phyloP scores from a whole-genome alignment of 2,888 invertebrate genomes.

The Eupithecia exiguata region DNA sequence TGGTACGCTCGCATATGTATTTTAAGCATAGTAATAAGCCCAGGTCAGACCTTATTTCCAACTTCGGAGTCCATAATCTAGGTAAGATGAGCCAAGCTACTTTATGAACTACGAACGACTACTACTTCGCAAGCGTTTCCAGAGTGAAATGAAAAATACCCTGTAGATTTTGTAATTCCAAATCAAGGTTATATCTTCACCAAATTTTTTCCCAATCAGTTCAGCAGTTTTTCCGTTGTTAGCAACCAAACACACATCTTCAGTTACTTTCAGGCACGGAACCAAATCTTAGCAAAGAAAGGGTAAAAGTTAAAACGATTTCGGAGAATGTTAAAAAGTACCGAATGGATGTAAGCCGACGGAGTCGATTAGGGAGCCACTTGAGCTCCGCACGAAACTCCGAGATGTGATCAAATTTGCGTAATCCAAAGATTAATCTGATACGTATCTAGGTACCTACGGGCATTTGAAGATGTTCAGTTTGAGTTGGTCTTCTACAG shows the following conservation, averaged over 20 bases:
- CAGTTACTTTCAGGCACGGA: not conserved
- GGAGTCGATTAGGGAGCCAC: conserved; percentile 10
- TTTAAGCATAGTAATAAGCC: not conserved
- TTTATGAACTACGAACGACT: too few species aligned
- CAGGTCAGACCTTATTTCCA: not conserved
- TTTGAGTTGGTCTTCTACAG: not conserved
- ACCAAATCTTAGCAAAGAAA: not conserved
- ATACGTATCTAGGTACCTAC: not conserved
- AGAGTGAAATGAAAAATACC: not conserved
- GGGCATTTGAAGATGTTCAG: not conserved
- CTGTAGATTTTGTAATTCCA: not conserved
- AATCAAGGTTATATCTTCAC: not conserved
- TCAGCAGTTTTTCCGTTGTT: not conserved
- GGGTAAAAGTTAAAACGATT: conserved; percentile 1
- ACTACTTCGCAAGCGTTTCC: not conserved
- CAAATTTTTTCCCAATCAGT: not conserved
- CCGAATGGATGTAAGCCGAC: not conserved
- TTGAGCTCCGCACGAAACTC: conserved; percentile 13
- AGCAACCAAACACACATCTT: not conserved
- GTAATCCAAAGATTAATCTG: conserved; percentile 10
- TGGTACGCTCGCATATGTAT: not conserved
- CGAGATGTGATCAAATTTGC: conserved; percentile 12
- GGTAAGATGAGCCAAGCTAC: too few species aligned
- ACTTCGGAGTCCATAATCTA: not conserved
- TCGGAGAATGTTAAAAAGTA: conserved; percentile 10